A percentile compares a stretch with the other conserved stretches of the same genome.
Conservation (phyloP, 1,140 invertebrate species). For the Trinorchestia longiramus region DNA sequence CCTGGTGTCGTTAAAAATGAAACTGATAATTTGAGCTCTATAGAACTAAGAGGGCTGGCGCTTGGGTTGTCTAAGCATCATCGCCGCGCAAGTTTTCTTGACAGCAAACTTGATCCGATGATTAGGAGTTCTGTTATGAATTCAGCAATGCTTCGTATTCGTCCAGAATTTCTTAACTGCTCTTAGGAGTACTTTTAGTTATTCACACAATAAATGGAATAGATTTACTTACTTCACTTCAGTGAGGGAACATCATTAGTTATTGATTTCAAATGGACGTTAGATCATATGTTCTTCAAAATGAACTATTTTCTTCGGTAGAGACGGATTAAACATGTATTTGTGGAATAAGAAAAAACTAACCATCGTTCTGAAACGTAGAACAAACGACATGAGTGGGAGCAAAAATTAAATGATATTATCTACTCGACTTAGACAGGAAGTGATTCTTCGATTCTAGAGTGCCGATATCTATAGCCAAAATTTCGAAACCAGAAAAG, state of each 20-base stretch:
- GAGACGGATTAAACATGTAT: no score
- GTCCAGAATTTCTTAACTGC: background rate
- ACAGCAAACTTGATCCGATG: background rate
- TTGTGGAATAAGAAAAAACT: no score
- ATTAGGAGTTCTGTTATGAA: background rate
- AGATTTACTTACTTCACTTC: no score
- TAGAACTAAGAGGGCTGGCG: background rate
- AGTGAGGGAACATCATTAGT: no score
- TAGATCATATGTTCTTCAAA: no score
- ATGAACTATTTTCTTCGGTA: no score
- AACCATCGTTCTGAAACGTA: no score
- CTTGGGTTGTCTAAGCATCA: background rate
- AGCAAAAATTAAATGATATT: background rate
- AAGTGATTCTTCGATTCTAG: background rate
- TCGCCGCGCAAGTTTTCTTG: background rate
- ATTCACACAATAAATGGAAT: no score
- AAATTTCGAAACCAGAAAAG: background rate
- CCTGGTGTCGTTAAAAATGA: background rate
- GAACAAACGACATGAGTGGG: no score
- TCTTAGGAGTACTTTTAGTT: no score
- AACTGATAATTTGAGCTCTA: background rate
- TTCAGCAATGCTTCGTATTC: background rate
- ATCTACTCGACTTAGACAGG: background rate
- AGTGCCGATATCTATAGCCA: background rate
- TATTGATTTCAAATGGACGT: no score